These are phyloP conservation scores for Chaitophorus viminalis DNA, from an alignment of 2,888 invertebrate genomes.

Conservation along the genomic window DNA sequence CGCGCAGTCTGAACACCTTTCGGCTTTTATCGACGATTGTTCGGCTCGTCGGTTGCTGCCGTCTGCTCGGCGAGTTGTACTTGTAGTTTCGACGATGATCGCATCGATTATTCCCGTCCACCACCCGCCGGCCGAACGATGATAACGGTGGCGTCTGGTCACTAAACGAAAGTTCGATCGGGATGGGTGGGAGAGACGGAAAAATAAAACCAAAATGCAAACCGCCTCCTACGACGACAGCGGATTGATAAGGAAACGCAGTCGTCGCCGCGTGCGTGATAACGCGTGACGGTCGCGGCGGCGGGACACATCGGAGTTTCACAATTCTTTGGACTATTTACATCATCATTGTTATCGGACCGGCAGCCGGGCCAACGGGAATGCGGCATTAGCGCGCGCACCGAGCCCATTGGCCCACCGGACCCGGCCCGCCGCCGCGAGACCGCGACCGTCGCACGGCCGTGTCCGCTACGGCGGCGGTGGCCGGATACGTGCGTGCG, in stretches of 20 bases:
- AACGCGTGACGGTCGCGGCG: not conserved
- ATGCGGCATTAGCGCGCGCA: slow-evolving; percentile 21
- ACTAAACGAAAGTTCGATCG: not conserved
- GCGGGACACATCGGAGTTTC: not conserved
- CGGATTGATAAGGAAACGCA: slow-evolving; percentile 18
- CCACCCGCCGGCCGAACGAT: not conserved
- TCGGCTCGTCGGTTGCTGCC: not conserved
- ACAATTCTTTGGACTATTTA: slow-evolving; percentile 45
- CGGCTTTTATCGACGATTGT: not conserved
- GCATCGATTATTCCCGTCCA: not conserved
- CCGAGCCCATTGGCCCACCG: slow-evolving; percentile 21
- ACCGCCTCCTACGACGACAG: not conserved
- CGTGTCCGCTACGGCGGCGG: not conserved
- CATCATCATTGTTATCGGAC: slow-evolving; percentile 44
- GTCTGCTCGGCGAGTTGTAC: not conserved
- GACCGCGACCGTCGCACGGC: not conserved
- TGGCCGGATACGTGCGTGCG: not conserved
- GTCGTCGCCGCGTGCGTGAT: not conserved
- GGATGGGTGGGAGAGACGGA: not conserved
- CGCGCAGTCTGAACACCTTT: not conserved
- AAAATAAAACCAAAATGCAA: too few relatives aligned
- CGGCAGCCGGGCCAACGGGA: slow-evolving; percentile 30
- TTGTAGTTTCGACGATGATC: not conserved
- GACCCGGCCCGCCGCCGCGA: not conserved
- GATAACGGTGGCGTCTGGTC: too few relatives aligned